Evolutionary conservation across 2,797 vertebrate species (phyloP).

Genomic region (Limnodromus scolopaceus): DNA sequence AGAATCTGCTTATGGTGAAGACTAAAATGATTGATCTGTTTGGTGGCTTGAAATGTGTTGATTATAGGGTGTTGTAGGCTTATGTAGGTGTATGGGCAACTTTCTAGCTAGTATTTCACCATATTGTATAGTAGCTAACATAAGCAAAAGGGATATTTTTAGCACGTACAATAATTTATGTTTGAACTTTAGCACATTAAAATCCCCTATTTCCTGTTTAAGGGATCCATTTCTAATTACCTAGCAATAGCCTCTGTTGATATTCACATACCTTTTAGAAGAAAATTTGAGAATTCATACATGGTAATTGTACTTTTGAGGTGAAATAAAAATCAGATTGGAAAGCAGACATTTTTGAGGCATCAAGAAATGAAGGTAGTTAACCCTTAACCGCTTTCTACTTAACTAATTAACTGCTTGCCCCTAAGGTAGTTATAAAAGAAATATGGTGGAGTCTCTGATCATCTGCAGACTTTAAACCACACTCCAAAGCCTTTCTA

Average conservation of each 20-base stretch:
- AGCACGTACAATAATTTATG: not conserved
- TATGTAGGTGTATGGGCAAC: not conserved
- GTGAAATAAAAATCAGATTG: not conserved
- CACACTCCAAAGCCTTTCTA: not conserved
- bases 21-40: constrained; percentile 24
- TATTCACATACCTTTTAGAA: not conserved
- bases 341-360: not conserved
- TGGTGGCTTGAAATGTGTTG: constrained; percentile 17
- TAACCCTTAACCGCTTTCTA: constrained; percentile 34
- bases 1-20: constrained; percentile 1
- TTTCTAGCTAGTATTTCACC: not conserved
- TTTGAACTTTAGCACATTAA: not conserved
- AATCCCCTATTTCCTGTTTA: not conserved
- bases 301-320: not conserved
- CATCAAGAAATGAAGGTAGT: not conserved
- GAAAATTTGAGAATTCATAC: not conserved
- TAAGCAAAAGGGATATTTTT: not conserved
- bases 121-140: not conserved
- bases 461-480: not conserved
- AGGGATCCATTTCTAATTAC: constrained; percentile 2
- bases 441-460: not conserved
- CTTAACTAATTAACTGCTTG: constrained; percentile 29
- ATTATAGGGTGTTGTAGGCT: not conserved
- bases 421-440: constrained; percentile 1
- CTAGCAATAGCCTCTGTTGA: not conserved